Evolutionary conservation across 2,888 invertebrate species (phyloP).

Genomic region (Odontocolon sp.): DNA sequence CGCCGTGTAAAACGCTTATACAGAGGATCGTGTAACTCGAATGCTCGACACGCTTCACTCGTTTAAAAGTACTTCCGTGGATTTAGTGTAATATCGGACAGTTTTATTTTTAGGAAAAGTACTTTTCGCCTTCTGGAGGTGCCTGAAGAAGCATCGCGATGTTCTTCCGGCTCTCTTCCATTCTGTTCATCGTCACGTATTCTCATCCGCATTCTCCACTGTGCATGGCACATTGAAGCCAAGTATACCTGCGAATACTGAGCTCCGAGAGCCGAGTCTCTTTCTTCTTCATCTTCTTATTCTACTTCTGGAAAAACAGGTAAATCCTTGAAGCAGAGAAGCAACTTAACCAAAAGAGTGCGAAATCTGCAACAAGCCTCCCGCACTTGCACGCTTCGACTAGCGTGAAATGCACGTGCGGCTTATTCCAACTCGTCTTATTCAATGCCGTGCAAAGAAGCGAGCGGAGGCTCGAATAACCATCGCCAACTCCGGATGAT

Average conservation of each 20-base stretch:
- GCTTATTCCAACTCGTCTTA: constrained; percentile 43
- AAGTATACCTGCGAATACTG: background rate
- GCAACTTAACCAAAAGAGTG: background rate
- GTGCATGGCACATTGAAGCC: background rate
- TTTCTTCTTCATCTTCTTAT: constrained; percentile 7
- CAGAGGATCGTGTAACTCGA: background rate
- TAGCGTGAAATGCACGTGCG: constrained; percentile 60
- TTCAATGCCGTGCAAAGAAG: constrained; percentile 16
- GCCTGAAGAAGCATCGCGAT: background rate
- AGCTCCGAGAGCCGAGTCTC: background rate
- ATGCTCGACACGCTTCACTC: constrained; percentile 19
- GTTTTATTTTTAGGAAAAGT: background rate
- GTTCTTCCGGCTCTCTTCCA: constrained; percentile 3
- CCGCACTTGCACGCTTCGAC: constrained; percentile 59
- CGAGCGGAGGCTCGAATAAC: background rate
- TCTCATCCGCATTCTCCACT: constrained; percentile 20
- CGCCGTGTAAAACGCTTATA: too few species aligned
- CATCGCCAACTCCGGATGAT: constrained; percentile 46
- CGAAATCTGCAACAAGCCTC: constrained; percentile 7
- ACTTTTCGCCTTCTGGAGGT: constrained; percentile 11
- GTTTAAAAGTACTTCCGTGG: constrained; percentile 1
- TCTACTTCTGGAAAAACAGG: background rate
- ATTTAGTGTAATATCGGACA: background rate
- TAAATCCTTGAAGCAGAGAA: background rate
- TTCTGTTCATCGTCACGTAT: constrained; percentile 34